Evolutionary conservation across 1,140 invertebrate genomes (phyloP).

Genomic region (Nilaparvata lugens): DNA sequence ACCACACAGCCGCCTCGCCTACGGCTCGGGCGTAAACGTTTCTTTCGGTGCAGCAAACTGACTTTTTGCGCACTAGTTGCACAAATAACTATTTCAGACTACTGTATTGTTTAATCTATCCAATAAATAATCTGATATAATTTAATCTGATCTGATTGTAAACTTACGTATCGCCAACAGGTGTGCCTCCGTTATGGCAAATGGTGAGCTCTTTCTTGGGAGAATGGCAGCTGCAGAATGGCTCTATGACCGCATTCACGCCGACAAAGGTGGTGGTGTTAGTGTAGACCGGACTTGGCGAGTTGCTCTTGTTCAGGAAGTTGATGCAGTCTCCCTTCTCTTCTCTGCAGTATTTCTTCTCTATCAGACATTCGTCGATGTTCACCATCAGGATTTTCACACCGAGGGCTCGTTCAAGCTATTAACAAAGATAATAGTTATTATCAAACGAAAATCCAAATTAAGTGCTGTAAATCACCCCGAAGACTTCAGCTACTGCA

Average conservation of each 20-base stretch:
- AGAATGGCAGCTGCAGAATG: slow-evolving; percentile 57
- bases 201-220: slow-evolving; percentile 26
- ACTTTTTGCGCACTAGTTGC: too few species aligned
- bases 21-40: too few species aligned
- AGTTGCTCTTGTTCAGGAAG: slow-evolving; percentile 54
- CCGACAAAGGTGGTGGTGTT: slow-evolving; percentile 86
- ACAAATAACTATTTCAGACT: too few species aligned
- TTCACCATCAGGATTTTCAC: slow-evolving; percentile 70
- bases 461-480: too few species aligned
- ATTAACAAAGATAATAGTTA: slow-evolving; percentile 15
- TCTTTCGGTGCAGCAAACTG: too few species aligned
- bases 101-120: too few species aligned
- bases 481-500: too few species aligned
- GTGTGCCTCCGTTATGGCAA: slow-evolving; percentile 65
- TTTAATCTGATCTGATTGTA: too few species aligned
- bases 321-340: slow-evolving; percentile 65
- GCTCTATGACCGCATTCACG: slow-evolving; percentile 66
- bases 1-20: too few species aligned
- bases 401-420: slow-evolving; percentile 58
- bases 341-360: slow-evolving; percentile 56
- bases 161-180: slow-evolving; percentile 45
- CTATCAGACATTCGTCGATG: slow-evolving; percentile 77
- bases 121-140: too few species aligned
- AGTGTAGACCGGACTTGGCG: slow-evolving; percentile 72
- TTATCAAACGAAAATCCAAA: too few species aligned